Evolutionary conservation across 2,797 vertebrate genomes (phyloP), one percentile per base, ranked within the genome.

Genomic region (Diceros bicornis): DNA sequence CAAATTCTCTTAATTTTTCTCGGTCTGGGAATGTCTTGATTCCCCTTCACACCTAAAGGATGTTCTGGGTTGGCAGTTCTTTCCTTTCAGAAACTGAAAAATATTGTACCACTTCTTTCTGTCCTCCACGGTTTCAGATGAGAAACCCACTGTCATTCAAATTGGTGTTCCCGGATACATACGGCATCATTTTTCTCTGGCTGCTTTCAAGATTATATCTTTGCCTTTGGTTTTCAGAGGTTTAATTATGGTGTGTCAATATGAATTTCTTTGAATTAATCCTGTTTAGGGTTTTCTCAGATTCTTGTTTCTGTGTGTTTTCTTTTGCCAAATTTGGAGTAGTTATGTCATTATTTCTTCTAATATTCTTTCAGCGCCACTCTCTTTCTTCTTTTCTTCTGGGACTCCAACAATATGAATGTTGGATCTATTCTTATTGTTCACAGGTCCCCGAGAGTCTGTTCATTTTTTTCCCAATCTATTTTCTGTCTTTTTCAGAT

Each of bases 1-100:
- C n/a, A 91, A 55, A 91, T 91, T 88, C 47, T 96, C 84, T 75
- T 78, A 62, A 27, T 85, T 92, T 91, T 92, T 71, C 57, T 95
- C 75, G 32, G 34, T 88, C 32, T 91, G 23, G 1, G 59, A 77
- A 75, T 61, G 68, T 47, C 55, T 81, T 32, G 20, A 90, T 78
- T 90, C 34, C 32, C 25, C 44, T 92, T 90, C 9, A 92, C 71
- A 90, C n/a, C 59, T 91, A 55, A 75, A 85, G 16, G 57, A 59
- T 84, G 75, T n/a, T 96, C 59, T 47, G 75, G 37, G 37, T 88
- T 55, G 50, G 61, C 57, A 86, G 41, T 75, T 86, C n/a, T 87
- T 88, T 83, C 59, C 77, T 89, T 77, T 89, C 44, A 96, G 29
- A 72, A 81, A 29, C 75, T 89, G 85, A 52, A 81, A 78, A 89